Evolutionary conservation across 2,113 vertebrate genomes (phyloP), one percentile per base, ranked within the genome.

Genomic region (Corythaeola cristata): DNA sequence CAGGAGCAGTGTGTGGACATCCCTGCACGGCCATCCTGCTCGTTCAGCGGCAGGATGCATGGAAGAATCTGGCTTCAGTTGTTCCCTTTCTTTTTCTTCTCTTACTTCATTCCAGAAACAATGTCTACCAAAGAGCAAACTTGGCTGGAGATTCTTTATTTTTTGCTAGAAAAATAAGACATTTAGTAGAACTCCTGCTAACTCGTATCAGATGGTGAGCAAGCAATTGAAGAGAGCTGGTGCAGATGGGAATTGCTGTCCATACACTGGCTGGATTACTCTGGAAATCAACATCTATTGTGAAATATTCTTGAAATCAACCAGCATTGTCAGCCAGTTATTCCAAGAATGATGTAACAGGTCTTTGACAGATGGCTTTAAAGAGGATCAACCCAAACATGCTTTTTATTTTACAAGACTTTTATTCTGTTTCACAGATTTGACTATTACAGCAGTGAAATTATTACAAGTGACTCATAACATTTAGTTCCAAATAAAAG

Each of bases 391-490:
- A 93, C 85, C 90, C 93, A 97, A 49, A 58, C 33, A 66, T 32
- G 78, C 59, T 77, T 94, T 96, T 97, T 97, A 96, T 97, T 93
- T 95, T 97, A 97, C 97, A 97, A 97, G 97, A 93, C 96, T 98
- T 97, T 98, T 98, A 98, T 98, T 98, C 97, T 96, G 90, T 94
- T 97, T 97, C 97, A 97, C 97, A 97, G 97, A 94, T 94, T 92
- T 97, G 92, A 96, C 96, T 97, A 97, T 98, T 96, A 98, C 97
- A 97, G 96, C 97, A 97, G 97, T 94, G 97, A 98, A 97, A 98
- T 98, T 92, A 97, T 96, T 96, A 97, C 97, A 97, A 97, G 96
- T 96, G 97, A 97, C 92, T 97, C n/a, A 11, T 97, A 96, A 98
- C 95, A 96, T 88, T 92, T 64, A 96, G 93, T 56, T 96, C 89